Percentiles rank a stretch among this genome's conserved stretches.
Evolutionary conservation across 2,888 invertebrate genomes (phyloP).

Genomic region (Macaria notata): DNA sequence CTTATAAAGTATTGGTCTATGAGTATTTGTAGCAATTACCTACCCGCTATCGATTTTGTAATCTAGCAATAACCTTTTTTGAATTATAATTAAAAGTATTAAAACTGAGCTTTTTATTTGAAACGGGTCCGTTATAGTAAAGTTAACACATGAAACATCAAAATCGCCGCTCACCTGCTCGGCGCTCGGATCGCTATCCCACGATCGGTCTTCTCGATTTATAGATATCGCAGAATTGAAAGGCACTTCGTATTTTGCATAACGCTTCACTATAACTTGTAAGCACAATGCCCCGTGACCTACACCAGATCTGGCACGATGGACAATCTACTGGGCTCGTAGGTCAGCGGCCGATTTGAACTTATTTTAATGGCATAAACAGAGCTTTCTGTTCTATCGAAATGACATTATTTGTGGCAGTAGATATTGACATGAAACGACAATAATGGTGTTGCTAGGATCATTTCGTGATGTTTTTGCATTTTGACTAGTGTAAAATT

Average conservation of each 20-base stretch:
- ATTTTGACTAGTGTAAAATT: too few species aligned
- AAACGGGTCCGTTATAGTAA: conserved; percentile 54
- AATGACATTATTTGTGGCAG: too few species aligned
- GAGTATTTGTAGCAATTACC: conserved; percentile 9
- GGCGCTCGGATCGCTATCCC: conserved; percentile 54
- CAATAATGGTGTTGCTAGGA: too few species aligned
- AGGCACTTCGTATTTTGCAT: conserved; percentile 77
- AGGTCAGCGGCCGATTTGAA: conserved; percentile 35
- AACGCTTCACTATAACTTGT: conserved; percentile 64
- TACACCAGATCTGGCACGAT: conserved; percentile 53
- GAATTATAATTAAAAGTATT: conserved; percentile 17
- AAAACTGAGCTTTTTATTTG: conserved; percentile 42
- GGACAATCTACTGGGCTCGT: conserved; percentile 40
- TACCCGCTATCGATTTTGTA: conserved; percentile 28
- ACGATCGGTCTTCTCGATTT: conserved; percentile 73
- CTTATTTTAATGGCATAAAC: conserved; percentile 24
- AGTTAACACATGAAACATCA: conserved; percentile 68
- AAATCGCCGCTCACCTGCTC: conserved; percentile 66
- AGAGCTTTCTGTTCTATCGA: conserved; percentile 4
- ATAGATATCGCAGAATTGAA: conserved; percentile 75
- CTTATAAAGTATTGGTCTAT: conserved; percentile 19
- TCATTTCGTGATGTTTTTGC: too few species aligned
- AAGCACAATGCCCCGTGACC: conserved; percentile 62
- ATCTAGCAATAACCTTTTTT: conserved; percentile 35
- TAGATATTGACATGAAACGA: too few species aligned